Conservation (phyloP, 2,888 invertebrate species). For the Parnassius glacialis region DNA sequence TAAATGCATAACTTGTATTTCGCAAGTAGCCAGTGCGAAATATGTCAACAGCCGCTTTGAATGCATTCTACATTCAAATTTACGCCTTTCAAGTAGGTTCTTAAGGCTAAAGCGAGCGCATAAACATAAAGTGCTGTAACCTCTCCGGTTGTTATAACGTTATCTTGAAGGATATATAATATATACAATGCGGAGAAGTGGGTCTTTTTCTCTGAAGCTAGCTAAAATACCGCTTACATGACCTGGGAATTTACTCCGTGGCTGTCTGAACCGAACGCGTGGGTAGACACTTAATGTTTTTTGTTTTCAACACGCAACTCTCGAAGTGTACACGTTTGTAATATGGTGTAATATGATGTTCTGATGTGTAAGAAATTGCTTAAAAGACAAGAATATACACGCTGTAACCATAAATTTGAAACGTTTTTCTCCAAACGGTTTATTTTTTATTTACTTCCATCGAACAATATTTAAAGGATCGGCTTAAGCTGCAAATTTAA, state of each 20-base stretch:
- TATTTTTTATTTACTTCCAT: conserved; percentile 7
- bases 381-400: conserved; percentile 17
- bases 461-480: conserved; percentile 12
- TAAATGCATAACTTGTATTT: neutral
- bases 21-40: neutral
- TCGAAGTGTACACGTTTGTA: conserved; percentile 55
- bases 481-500: conserved; percentile 1
- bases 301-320: conserved; percentile 71
- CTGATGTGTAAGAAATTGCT: conserved; percentile 34
- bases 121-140: conserved; percentile 8
- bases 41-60: neutral
- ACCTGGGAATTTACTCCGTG: conserved; percentile 56
- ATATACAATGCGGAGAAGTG: neutral
- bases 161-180: conserved; percentile 11
- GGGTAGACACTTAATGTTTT: conserved; percentile 70
- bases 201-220: conserved; percentile 7
- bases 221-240: conserved; percentile 28
- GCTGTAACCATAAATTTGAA: conserved; percentile 17
- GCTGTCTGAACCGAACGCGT: conserved; percentile 54
- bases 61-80: neutral
- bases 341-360: conserved; percentile 49
- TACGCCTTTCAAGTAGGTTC: conserved; percentile 7
- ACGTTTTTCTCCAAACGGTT: conserved; percentile 9
- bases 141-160: conserved; percentile 20
- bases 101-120: conserved; percentile 14